These are phyloP conservation scores for Manis crassicaudata DNA, from an alignment of 2,797 vertebrate genomes.

Conservation along the genomic window DNA sequence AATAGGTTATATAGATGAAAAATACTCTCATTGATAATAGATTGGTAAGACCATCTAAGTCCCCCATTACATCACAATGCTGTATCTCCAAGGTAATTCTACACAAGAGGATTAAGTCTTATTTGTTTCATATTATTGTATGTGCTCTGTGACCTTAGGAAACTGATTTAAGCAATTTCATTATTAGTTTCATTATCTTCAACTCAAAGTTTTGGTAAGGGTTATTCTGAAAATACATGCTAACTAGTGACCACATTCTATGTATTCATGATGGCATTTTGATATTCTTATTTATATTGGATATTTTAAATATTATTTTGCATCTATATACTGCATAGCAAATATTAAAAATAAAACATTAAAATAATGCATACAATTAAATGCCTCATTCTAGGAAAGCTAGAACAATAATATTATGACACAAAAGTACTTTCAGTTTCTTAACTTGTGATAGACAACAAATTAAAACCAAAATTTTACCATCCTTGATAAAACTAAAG, in stretches of 20 bases:
- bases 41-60: background rate
- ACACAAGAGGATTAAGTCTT: background rate
- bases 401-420: background rate
- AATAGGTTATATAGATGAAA: background rate
- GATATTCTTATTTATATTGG: background rate
- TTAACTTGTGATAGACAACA: background rate
- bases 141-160: background rate
- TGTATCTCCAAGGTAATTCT: background rate
- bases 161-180: background rate
- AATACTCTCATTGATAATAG: background rate
- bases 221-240: slow-evolving; percentile 17
- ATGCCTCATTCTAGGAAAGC: background rate
- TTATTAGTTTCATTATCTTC: slow-evolving; percentile 28
- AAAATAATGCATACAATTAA: background rate
- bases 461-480: slow-evolving; percentile 34
- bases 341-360: background rate
- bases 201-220: background rate
- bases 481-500: slow-evolving; percentile 28
- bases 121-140: background rate
- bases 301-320: slow-evolving; percentile 24
- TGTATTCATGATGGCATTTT: background rate
- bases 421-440: background rate
- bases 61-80: background rate
- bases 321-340: background rate
- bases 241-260: background rate